phyloP scores from a whole-genome alignment of 2,888 invertebrate species.

The Luperina testacea region DNA sequence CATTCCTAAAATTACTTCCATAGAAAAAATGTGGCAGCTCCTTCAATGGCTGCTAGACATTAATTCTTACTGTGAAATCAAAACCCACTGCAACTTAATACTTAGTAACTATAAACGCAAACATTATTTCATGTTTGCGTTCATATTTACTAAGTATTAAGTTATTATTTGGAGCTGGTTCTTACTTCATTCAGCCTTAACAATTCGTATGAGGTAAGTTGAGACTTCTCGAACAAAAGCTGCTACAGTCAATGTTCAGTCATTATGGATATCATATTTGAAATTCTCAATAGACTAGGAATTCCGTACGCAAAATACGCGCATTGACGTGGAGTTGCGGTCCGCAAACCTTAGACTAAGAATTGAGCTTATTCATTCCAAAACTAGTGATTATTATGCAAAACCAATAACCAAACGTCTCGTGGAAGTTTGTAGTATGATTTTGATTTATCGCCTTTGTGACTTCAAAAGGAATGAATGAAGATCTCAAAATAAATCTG shows the following conservation, averaged over 20 bases:
- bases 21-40: background rate
- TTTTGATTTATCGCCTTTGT: background rate
- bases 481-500: background rate
- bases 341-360: background rate
- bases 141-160: too few relatives aligned
- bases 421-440: background rate
- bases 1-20: background rate
- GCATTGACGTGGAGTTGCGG: too few relatives aligned
- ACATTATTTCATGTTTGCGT: too few relatives aligned
- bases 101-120: background rate
- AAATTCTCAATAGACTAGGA: background rate
- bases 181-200: background rate
- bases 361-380: background rate
- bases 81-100: background rate
- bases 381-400: slow-evolving; percentile 3
- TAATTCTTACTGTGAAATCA: background rate
- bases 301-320: too few relatives aligned
- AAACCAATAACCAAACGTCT: slow-evolving; percentile 13
- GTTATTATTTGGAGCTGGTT: background rate
- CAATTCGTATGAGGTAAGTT: slow-evolving; percentile 13
- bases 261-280: slow-evolving; percentile 8
- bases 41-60: background rate
- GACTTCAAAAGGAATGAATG: background rate
- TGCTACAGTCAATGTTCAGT: slow-evolving; percentile 2
- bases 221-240: slow-evolving; percentile 21